Evolutionary conservation across 2,888 invertebrate genomes (phyloP), one percentile per base, ranked within the genome.

Genomic region (Nudaria mundana): DNA sequence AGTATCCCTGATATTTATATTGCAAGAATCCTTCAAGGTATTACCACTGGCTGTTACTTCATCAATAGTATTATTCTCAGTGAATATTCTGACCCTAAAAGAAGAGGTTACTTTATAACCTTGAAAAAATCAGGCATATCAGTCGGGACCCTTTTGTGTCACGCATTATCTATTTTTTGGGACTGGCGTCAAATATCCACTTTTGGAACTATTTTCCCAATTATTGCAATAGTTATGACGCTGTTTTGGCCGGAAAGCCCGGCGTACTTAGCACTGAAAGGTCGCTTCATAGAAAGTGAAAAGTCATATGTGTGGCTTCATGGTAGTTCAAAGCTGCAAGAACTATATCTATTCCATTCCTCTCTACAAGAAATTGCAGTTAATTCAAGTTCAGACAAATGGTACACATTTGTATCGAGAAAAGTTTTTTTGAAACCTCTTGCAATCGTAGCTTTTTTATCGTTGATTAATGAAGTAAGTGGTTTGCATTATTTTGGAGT

Each of bases 211-310:
- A 11, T 56, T 0, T 37, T 54, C 0, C 36, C 54, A 7, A 14
- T 49, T 1, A 0, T 56, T 0, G 36, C 63, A 1, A 33, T 63
- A 1, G 10, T 69, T 0, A 5, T 68, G 10, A 62, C 68, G 0
- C 37, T 55, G 0, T 56, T 63, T n/a, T 76, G 73, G 67, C 63
- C 65, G 0, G 77, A 77, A 37, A 77, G 75, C 22, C 77, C 76
- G 1, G 57, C 66, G 0, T 66, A 48, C 37, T 52, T 68, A 7
- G 77, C 72, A 0, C 44, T 68, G 42, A 71, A 59, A 40, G 74
- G 72, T 2, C 56, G 54, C 15, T 71, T 60, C 41, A 49, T 50
- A 2, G 71, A 74, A 8, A 73, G 71, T 34, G 47, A 61, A 13
- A 47, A 54, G 29, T 54, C 72, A 0, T 70, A 63, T 33, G 34